These are phyloP conservation scores for Gila robusta DNA, from an alignment of 2,797 vertebrate species.

Conservation along the genomic window DNA sequence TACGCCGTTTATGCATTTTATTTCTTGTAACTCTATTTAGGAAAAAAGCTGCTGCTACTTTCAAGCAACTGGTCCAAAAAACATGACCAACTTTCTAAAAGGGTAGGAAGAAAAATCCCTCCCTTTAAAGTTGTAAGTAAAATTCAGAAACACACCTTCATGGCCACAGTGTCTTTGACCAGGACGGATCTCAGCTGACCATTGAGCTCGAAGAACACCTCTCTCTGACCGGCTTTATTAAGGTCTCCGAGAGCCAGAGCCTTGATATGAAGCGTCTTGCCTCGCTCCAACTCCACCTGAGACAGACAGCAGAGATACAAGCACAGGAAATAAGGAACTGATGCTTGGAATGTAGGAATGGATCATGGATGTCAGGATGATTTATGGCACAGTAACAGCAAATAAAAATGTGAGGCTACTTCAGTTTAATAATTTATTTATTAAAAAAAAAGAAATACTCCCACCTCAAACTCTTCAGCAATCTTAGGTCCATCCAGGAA, in stretches of 20 bases:
- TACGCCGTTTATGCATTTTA: background rate
- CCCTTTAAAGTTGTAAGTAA: background rate
- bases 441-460: background rate
- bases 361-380: slow-evolving; percentile 41
- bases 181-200: slow-evolving; percentile 93
- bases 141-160: slow-evolving; percentile 84
- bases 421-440: slow-evolving; percentile 13
- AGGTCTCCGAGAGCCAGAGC: slow-evolving; percentile 93
- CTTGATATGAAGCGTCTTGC: slow-evolving; percentile 95
- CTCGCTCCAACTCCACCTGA: slow-evolving; percentile 93
- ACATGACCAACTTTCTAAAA: background rate
- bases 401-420: background rate
- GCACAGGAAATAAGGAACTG: slow-evolving; percentile 1
- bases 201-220: slow-evolving; percentile 97
- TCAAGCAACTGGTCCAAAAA: background rate
- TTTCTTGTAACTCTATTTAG: background rate
- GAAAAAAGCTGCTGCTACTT: background rate
- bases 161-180: slow-evolving; percentile 90
- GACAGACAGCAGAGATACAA: slow-evolving; percentile 25
- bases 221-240: slow-evolving; percentile 91
- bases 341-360: slow-evolving; percentile 1
- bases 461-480: slow-evolving; percentile 93
- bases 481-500: slow-evolving; percentile 94
- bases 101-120: background rate
- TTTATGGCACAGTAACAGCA: slow-evolving; percentile 30